A percentile compares a stretch with the other conserved stretches of the same genome.
Evolutionary conservation across 2,113 vertebrate genomes (phyloP).

Genomic region (Dolichotis patagonum): DNA sequence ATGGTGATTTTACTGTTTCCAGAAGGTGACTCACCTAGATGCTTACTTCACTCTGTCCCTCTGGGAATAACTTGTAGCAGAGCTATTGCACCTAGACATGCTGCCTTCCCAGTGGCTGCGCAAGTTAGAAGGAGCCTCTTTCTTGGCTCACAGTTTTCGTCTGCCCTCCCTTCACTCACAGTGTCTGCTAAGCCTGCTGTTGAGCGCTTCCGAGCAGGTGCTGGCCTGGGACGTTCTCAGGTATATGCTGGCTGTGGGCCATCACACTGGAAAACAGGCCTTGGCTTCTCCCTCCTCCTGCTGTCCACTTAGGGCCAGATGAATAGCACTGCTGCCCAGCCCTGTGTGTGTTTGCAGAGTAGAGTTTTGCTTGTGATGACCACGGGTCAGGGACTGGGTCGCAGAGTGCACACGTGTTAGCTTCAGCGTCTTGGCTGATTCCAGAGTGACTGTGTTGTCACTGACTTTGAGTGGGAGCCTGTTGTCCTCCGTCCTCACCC

Average conservation of each 20-base stretch:
- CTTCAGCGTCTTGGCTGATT: background rate
- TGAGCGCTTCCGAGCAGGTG: background rate
- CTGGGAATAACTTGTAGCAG: background rate
- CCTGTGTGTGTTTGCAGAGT: background rate
- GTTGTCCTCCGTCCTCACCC: too few relatives aligned
- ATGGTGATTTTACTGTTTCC: background rate
- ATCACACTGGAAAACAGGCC: rapidly evolving
- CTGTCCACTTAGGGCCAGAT: background rate
- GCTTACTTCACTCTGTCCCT: background rate
- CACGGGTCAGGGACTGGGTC: too few relatives aligned
- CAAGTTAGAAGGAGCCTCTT: background rate
- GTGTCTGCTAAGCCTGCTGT: background rate
- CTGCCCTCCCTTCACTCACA: background rate
- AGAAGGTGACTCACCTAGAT: too few relatives aligned
- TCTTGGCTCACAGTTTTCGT: background rate
- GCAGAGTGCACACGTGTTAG: background rate
- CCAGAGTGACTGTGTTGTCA: too few relatives aligned
- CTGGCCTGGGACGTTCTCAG: background rate
- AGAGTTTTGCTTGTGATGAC: background rate
- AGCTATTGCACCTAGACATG: background rate
- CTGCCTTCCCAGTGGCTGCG: background rate
- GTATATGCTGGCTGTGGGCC: background rate
- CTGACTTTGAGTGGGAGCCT: rapidly evolving
- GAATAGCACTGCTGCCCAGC: background rate
- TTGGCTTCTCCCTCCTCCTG: background rate